phyloP scores from a whole-genome alignment of 2,113 vertebrate species.

The Psilopogon haemacephalus region DNA sequence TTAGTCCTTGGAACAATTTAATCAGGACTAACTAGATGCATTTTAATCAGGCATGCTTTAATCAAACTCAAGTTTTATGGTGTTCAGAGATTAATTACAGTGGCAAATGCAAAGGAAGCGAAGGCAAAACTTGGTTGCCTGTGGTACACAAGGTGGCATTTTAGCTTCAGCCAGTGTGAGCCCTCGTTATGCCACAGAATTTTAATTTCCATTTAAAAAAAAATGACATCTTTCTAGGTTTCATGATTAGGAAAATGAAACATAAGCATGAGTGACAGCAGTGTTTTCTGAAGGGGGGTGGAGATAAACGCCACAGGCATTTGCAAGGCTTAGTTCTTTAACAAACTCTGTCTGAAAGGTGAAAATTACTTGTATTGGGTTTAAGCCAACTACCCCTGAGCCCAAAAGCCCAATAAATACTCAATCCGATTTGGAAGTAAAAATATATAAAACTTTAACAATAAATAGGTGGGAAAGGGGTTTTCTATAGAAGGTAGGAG shows the following conservation, averaged over 20 bases:
- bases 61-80: background rate
- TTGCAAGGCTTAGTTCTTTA: background rate
- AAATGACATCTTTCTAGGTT: background rate
- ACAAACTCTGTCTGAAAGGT: background rate
- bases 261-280: background rate
- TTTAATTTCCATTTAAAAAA: constrained; percentile 4
- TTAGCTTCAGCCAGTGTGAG: background rate
- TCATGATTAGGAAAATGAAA: background rate
- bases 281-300: background rate
- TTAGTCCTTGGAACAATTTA: background rate
- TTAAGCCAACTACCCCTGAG: too few species aligned
- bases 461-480: too few species aligned
- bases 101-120: background rate
- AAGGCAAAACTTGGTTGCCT: background rate
- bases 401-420: too few species aligned
- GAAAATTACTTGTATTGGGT: background rate
- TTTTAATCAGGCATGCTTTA: background rate
- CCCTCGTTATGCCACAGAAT: background rate
- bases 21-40: background rate
- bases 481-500: too few species aligned
- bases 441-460: too few species aligned
- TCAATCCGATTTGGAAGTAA: too few species aligned
- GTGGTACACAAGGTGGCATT: background rate
- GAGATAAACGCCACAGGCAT: background rate
- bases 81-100: background rate